Conservation (phyloP, 2,888 invertebrate genomes). For the Disparrhopalites patrizii region DNA sequence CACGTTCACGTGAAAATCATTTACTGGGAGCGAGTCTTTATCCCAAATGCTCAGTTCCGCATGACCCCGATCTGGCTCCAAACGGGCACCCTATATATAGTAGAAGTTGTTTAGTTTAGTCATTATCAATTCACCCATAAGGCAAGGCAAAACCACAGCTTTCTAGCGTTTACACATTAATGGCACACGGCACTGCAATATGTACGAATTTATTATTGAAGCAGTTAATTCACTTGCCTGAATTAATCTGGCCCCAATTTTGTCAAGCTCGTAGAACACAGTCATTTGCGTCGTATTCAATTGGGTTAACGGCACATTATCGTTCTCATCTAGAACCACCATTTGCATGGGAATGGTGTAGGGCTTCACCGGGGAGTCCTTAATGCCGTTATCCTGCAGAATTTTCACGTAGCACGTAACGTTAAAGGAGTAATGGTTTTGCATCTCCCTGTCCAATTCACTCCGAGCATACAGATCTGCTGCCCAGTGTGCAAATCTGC, state of each 20-base stretch:
- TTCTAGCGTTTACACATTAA: too few relatives aligned
- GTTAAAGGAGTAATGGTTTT: background rate
- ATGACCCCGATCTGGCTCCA: background rate
- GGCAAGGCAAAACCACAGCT: too few relatives aligned
- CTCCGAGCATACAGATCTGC: too few relatives aligned
- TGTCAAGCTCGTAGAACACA: background rate
- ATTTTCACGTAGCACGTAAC: background rate
- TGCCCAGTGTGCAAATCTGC: too few relatives aligned
- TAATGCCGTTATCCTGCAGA: background rate
- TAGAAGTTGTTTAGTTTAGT: too few relatives aligned
- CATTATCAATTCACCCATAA: too few relatives aligned
- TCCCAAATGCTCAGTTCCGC: background rate
- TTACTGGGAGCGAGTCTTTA: background rate
- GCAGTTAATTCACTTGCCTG: too few relatives aligned
- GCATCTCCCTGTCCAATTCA: background rate
- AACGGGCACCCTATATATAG: background rate
- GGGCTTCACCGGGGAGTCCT: too few relatives aligned
- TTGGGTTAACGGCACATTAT: background rate
- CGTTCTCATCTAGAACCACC: background rate
- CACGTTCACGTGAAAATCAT: background rate
- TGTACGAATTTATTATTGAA: too few relatives aligned
- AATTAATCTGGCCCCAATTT: too few relatives aligned
- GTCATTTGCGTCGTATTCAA: background rate
- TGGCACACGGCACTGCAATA: too few relatives aligned
- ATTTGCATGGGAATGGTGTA: background rate